Base-by-base conservation (phyloP, 2,888 invertebrate genomes). In the Clostera curtula region DNA sequence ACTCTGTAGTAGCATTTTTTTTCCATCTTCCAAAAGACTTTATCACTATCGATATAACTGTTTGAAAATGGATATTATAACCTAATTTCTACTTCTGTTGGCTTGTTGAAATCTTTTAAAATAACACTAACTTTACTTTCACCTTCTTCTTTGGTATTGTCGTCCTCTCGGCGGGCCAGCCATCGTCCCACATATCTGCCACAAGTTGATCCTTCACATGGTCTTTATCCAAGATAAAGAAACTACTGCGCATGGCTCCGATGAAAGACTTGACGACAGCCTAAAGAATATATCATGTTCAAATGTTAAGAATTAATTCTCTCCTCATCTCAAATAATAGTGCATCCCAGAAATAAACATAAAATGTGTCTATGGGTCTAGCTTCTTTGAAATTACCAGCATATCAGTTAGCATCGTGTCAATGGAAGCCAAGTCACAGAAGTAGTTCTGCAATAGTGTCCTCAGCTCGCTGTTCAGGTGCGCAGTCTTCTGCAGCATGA, bases 151-250 rank as follows among this genome's bases (percentile, higher is more conserved):
- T 76, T 0, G 85, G 82, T 62, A 86, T 77, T 3, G 62, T 61
- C 4, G 65, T 59, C 25, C 56, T 64, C 40, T 75, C 75, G 1
- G 56, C 47, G 8, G 70, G 55, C 66, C 82, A 83, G 1, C 87
- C 86, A 46, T 89, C 87, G 34, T 88, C 88, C 77, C 85, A 88
- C 62, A 87, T 80, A 50, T 88, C 87, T 0, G 87, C 87, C 5
- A 68, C 56, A 5, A 86, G 30, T 19, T 75, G 64, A 0, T 76
- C 76, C 1, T 70, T 56, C 1, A 64, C 36, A 18, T 65, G 65
- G 1, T 63, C 61, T 33, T 71, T 71, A 44, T 87, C 83, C 16
- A 89, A 73, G 10, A 86, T 83, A 58, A 74, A 88, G 60, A 88
- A 86, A 19, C 83, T 82, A 20, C 86, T 85, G 13, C 86, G 67